Evolutionary conservation across 2,113 vertebrate species (phyloP), one percentile per base, ranked within the genome.

Genomic region (Calonectris borealis): DNA sequence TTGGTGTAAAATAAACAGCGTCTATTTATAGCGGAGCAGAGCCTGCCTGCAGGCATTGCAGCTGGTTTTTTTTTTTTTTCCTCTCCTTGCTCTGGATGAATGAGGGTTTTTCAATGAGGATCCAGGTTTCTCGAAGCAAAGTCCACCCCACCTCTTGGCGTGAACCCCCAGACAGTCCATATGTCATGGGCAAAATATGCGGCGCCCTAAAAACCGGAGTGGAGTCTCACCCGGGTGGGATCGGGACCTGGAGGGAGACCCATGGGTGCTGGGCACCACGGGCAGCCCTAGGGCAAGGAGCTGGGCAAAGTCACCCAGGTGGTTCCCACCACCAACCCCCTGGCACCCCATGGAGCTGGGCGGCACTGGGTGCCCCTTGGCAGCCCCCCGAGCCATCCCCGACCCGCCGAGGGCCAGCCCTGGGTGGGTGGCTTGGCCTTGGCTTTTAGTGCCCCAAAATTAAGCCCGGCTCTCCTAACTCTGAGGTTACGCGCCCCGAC

Each of bases 141-240:
- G 3, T 98, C 98, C 97, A 96, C 51, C 89, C 98, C 98, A 40
- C 64, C 95, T 97, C 97, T 98, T 98, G 94, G 58, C 40, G 38
- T 18, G 54, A 96, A 73, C 97, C 87, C 95, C 94, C 66, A 51
- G 72, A 92, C 89, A 75, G 87, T 70, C 96, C 80, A 83, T 96
- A 90, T 98, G 98, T 98, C 98, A 98, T 94, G 95, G 96, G 94
- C 94, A 96, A 98, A 98, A 90, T 96, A 98, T 97, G 97, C 38
- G 29, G 95, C 29, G 49, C 94, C 97, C 88, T 90, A 98, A 98
- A 98, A 94, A 38, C 69, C 77, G 97, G 94, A 91, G 86, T 77
- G 97, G 98, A 98, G 29, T 0, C 8, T 5, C 0, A 1, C 13
- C 8, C 1, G 26, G 46, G 49, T 14, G 69, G 93, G 91, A 92